Percentiles rank a stretch among this genome's conserved stretches.
These are phyloP conservation scores for Argopecten irradians DNA, from an alignment of 1,140 invertebrate genomes.

Conservation along the genomic window DNA sequence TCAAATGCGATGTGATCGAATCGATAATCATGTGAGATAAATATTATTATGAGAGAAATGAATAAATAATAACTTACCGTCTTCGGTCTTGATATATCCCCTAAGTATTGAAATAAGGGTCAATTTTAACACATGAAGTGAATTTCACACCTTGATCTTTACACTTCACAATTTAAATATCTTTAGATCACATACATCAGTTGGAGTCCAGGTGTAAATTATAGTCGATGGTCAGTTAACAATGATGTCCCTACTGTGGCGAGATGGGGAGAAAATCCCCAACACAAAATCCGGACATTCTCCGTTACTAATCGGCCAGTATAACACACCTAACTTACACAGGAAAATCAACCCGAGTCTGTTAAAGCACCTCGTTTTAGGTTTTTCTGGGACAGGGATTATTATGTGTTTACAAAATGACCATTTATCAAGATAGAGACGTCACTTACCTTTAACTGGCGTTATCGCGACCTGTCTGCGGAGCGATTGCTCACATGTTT, in stretches of 20 bases:
- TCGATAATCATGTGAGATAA: no score
- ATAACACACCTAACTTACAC: background rate
- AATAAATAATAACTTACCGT: background rate
- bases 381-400: conserved; percentile 14
- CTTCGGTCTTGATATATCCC: background rate
- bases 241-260: background rate
- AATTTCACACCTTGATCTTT: background rate
- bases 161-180: no score
- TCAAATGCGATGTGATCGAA: no score
- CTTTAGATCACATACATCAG: background rate
- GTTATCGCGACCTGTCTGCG: background rate
- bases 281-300: background rate
- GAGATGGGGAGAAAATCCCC: background rate
- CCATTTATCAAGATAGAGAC: conserved; percentile 1
- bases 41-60: no score
- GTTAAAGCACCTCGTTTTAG: background rate
- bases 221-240: background rate
- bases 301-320: background rate
- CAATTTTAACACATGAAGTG: no score
- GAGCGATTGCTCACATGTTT: background rate
- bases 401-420: conserved; percentile 18
- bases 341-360: background rate
- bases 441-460: background rate
- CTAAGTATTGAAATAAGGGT: background rate
- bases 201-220: background rate